Conservation (phyloP, 2,113 vertebrate genomes). For the Gambusia affinis region DNA sequence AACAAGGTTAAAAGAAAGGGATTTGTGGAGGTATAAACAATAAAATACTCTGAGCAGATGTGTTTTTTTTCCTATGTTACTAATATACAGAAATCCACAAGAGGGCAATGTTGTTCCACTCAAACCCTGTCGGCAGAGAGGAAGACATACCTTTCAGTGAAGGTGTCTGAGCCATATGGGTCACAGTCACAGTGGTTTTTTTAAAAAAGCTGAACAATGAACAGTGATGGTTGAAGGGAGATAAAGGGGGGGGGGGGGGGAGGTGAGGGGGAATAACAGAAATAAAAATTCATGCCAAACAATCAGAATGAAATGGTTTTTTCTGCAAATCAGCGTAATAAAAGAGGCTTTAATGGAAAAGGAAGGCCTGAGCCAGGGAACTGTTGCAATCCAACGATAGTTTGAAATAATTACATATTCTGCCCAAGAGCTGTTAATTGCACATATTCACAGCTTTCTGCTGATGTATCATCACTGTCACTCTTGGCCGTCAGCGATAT, state of each 20-base stretch:
- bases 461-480: slow-evolving; percentile 55
- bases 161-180: slow-evolving; percentile 49
- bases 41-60: slow-evolving; percentile 6
- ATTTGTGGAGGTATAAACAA: slow-evolving; percentile 32
- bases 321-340: slow-evolving; percentile 63
- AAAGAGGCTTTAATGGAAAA: slow-evolving; percentile 54
- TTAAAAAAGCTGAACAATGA: slow-evolving; percentile 53
- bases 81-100: slow-evolving; percentile 39
- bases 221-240: slow-evolving; percentile 13
- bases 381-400: slow-evolving; percentile 52
- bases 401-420: slow-evolving; percentile 62
- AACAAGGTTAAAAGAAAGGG: slow-evolving; percentile 27
- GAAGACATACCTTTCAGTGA: slow-evolving; percentile 46
- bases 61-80: not conserved
- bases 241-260: not conserved
- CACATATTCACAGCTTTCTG: slow-evolving; percentile 44
- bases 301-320: slow-evolving; percentile 54
- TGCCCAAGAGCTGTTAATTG: slow-evolving; percentile 55
- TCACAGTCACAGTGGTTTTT: slow-evolving; percentile 35
- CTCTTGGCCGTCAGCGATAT: slow-evolving; percentile 25
- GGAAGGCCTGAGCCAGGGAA: slow-evolving; percentile 36
- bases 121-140: slow-evolving; percentile 17
- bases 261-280: slow-evolving; percentile 33
- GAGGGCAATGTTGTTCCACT: slow-evolving; percentile 73
- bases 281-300: slow-evolving; percentile 61